Conservation (phyloP, 2,888 invertebrate species). For the Cabera pusaria region DNA sequence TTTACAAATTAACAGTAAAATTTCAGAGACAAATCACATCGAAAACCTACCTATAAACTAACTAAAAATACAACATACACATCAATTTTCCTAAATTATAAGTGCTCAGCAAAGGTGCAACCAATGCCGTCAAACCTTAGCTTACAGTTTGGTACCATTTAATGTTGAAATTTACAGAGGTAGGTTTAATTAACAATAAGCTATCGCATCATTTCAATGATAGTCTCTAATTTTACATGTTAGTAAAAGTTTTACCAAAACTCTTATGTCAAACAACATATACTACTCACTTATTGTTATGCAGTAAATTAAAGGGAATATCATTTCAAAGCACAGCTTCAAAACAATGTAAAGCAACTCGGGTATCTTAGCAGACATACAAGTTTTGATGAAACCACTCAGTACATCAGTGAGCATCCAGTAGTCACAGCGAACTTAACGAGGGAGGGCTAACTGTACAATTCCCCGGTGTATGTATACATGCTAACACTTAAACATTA, state of each 20-base stretch:
- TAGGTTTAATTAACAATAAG: constrained; percentile 78
- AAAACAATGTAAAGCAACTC: constrained; percentile 48
- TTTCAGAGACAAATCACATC: constrained; percentile 83
- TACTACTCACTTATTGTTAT: constrained; percentile 49
- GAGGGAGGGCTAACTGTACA: constrained; percentile 83
- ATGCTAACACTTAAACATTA: constrained; percentile 82
- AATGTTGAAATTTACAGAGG: constrained; percentile 82
- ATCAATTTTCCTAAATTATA: constrained; percentile 37
- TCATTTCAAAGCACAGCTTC: constrained; percentile 71
- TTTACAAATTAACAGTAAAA: constrained; percentile 84
- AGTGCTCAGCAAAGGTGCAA: constrained; percentile 48
- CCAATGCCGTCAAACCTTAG: constrained; percentile 50
- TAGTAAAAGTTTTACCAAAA: constrained; percentile 71
- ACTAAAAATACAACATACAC: constrained; percentile 82
- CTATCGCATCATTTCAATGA: constrained; percentile 61
- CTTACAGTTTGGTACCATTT: constrained; percentile 78
- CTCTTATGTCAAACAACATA: constrained; percentile 57
- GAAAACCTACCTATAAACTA: constrained; percentile 82
- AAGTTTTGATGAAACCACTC: constrained; percentile 74
- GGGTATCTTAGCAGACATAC: constrained; percentile 57
- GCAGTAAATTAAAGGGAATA: constrained; percentile 58
- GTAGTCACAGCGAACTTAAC: constrained; percentile 81
- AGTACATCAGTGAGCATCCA: constrained; percentile 77
- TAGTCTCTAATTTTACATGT: constrained; percentile 79
- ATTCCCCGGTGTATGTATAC: constrained; percentile 80